A percentile compares a stretch with the other conserved stretches of the same genome.
These are phyloP conservation scores for Eubasilissa regina DNA, from an alignment of 1,140 invertebrate genomes.

Conservation along the genomic window DNA sequence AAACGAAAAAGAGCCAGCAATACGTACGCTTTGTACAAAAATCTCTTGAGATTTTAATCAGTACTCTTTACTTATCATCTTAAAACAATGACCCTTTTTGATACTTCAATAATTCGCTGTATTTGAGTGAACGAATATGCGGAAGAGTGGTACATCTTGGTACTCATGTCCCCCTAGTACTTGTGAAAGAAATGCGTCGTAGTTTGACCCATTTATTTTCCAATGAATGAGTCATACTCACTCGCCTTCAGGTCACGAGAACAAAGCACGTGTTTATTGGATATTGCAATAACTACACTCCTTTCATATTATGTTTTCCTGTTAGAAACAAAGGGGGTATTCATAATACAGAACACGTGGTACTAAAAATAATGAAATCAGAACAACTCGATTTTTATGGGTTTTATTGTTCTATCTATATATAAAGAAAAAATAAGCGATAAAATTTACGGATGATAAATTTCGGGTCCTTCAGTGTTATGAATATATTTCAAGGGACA, in stretches of 20 bases:
- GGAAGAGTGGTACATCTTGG: background rate
- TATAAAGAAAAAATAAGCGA: slow-evolving; percentile 42
- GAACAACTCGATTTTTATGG: slow-evolving; percentile 28
- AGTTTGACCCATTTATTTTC: slow-evolving; percentile 59
- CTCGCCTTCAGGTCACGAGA: slow-evolving; percentile 55
- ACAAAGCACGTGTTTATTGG: slow-evolving; percentile 54
- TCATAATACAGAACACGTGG: slow-evolving; percentile 49
- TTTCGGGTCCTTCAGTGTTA: slow-evolving; percentile 23
- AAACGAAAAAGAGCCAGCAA: background rate
- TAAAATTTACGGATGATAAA: slow-evolving; percentile 45
- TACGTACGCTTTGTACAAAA: background rate
- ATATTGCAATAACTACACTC: slow-evolving; percentile 50
- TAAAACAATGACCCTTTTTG: background rate
- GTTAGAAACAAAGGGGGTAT: slow-evolving; percentile 49
- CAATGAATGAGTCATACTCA: slow-evolving; percentile 53
- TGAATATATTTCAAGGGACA: slow-evolving; percentile 29
- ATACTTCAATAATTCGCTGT: background rate
- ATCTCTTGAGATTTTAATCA: background rate
- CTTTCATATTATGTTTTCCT: slow-evolving; percentile 47
- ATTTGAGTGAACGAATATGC: background rate
- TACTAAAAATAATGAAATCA: slow-evolving; percentile 46
- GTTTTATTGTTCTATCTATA: slow-evolving; percentile 47
- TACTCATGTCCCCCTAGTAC: slow-evolving; percentile 41
- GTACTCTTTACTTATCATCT: background rate
- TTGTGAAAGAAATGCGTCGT: slow-evolving; percentile 57